These are phyloP conservation scores for Oncorhynchus masou DNA, from an alignment of 2,113 vertebrate genomes.

Conservation along the genomic window DNA sequence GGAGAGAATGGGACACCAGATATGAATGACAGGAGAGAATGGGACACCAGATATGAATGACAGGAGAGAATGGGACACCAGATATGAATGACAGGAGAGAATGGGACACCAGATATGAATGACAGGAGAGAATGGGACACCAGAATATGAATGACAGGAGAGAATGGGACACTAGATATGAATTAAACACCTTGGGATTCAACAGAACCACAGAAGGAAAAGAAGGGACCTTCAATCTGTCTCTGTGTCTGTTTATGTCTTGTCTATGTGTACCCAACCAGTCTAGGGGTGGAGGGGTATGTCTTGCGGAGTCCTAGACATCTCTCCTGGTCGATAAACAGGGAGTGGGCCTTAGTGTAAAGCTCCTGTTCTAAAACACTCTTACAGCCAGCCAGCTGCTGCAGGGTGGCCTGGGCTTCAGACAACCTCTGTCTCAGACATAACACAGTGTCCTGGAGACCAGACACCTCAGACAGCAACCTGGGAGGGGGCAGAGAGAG, in stretches of 20 bases:
- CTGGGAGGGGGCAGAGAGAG: conserved; percentile 41
- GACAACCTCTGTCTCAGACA: conserved; percentile 58
- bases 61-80: no score
- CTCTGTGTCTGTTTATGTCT: background rate
- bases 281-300: conserved; percentile 60
- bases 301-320: conserved; percentile 56
- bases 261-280: conserved; percentile 44
- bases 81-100: no score
- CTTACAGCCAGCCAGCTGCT: conserved; percentile 63
- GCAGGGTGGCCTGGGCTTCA: conserved; percentile 49
- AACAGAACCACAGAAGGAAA: no score
- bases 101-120: no score
- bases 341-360: conserved; percentile 65
- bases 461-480: conserved; percentile 59
- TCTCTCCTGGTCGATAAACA: conserved; percentile 67
- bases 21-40: no score
- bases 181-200: no score
- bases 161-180: no score
- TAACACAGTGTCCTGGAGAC: conserved; percentile 56
- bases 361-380: conserved; percentile 63
- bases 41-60: no score
- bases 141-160: no score
- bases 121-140: no score
- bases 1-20: no score
- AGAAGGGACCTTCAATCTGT: no score